These are phyloP conservation scores for Phrynosoma platyrhinos DNA, from an alignment of 2,113 vertebrate species.

Conservation along the genomic window DNA sequence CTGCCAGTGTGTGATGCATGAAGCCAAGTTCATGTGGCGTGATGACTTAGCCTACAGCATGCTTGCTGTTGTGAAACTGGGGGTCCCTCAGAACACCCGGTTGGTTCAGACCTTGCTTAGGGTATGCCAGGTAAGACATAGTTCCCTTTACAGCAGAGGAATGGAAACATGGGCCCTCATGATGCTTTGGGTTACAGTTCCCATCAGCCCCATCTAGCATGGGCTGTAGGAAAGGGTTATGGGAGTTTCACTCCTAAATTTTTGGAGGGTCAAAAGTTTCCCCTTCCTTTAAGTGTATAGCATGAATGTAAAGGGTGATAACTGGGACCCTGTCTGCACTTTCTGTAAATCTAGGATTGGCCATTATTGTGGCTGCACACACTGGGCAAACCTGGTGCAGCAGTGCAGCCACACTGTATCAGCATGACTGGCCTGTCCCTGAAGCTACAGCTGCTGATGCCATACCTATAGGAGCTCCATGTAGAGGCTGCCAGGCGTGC, in stretches of 20 bases:
- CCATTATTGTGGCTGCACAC: too few relatives aligned
- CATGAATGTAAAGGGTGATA: neutral
- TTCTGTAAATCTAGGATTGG: too few relatives aligned
- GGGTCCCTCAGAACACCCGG: conserved; percentile 83
- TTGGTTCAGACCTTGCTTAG: conserved; percentile 89
- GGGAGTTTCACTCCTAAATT: neutral
- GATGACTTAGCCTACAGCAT: conserved; percentile 80
- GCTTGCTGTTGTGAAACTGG: conserved; percentile 81
- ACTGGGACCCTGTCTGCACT: neutral
- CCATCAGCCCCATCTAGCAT: neutral
- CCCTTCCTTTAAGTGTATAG: neutral
- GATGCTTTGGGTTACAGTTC: neutral
- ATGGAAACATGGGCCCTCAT: neutral
- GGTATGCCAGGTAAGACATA: conserved; percentile 83
- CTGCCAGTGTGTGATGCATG: conserved; percentile 76
- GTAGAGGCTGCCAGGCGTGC: too few relatives aligned
- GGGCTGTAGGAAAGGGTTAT: neutral
- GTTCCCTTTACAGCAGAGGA: neutral
- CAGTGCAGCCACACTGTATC: too few relatives aligned
- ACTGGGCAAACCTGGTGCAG: too few relatives aligned
- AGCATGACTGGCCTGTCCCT: too few relatives aligned
- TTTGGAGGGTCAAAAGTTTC: neutral
- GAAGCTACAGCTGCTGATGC: too few relatives aligned
- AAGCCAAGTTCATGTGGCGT: conserved; percentile 61
- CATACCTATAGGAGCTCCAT: too few relatives aligned